Base-by-base conservation (phyloP, 2,888 invertebrate species). In the Falcaria lacertinaria region DNA sequence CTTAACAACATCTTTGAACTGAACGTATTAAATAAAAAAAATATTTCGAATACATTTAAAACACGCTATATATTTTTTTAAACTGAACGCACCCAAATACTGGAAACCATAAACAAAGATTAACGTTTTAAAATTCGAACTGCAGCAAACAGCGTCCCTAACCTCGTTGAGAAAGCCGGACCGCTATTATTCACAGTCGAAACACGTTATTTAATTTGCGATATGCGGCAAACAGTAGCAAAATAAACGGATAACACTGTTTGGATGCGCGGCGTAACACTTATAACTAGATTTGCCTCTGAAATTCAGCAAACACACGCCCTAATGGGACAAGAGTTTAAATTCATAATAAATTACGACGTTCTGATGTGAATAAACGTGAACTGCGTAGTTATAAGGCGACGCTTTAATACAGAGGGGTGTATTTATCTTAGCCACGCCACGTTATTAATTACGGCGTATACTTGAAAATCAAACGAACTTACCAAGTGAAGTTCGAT, bases 191-290 rank as follows among this genome's bases (percentile, higher is more conserved):
- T 78, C 74, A 74, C 70, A 80, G 76, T 73, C 75, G 68, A 71
- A 77, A 74, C 74, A 74, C 71, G 77, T 80, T 80, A 86, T 86
- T 84, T 80, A 85, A 87, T 85, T 87, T 84, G 74, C 74, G 74
- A 80, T 79, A 79, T 73, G 74, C 76, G 72, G 70, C 75, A 76
- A 76, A 74, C 64, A 70, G 73, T 68, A 71, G 73, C 63, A 65
- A 73, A 80, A 83, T 81, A 85, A 84, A 81, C 73, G 76, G 74
- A 75, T 79, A 78, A 74, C 77, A 57, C 58, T 67, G 70, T 76
- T 71, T 69, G 75, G 73, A 65, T 64, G 65, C 72, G 57, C 55
- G 59, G 68, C 66, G 75, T 79, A 76, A 74, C 80, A 74, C 74
- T 75, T 78, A 70, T 85, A 87, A 87, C 77, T 84, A 68, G 76